Evolutionary conservation across 2,113 vertebrate species (phyloP).

Genomic region (Corythornis cristatus): DNA sequence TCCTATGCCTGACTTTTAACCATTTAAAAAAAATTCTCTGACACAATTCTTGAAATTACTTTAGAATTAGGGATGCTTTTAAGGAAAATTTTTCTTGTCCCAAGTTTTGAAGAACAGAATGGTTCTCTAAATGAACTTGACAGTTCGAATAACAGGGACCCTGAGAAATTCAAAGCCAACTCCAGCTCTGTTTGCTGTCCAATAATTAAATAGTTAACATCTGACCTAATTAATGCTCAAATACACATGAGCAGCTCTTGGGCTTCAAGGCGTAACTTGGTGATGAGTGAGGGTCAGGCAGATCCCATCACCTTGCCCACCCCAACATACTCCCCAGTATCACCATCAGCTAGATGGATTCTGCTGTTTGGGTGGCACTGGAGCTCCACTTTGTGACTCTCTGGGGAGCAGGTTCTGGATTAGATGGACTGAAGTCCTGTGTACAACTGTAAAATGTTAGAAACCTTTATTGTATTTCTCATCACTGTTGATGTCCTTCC

Average conservation of each 20-base stretch:
- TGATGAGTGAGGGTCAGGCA: background rate
- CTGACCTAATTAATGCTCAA: conserved; percentile 4
- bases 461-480: background rate
- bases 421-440: background rate
- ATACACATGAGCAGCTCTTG: background rate
- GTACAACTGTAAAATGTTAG: background rate
- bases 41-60: background rate
- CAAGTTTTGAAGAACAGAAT: background rate
- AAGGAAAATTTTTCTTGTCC: background rate
- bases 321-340: too few relatives aligned
- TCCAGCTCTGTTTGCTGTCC: background rate
- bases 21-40: background rate
- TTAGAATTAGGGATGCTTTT: background rate
- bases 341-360: background rate
- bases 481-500: background rate
- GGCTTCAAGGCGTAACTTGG: background rate
- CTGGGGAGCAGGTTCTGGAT: background rate
- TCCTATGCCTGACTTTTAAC: background rate
- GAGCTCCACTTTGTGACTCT: background rate
- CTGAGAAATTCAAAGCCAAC: background rate
- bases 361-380: background rate
- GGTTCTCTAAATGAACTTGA: background rate
- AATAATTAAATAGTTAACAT: background rate
- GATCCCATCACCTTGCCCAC: background rate
- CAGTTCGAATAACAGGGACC: background rate